Evolutionary conservation across 2,113 vertebrate species (phyloP), one percentile per base, ranked within the genome.

Genomic region (Gavia stellata): DNA sequence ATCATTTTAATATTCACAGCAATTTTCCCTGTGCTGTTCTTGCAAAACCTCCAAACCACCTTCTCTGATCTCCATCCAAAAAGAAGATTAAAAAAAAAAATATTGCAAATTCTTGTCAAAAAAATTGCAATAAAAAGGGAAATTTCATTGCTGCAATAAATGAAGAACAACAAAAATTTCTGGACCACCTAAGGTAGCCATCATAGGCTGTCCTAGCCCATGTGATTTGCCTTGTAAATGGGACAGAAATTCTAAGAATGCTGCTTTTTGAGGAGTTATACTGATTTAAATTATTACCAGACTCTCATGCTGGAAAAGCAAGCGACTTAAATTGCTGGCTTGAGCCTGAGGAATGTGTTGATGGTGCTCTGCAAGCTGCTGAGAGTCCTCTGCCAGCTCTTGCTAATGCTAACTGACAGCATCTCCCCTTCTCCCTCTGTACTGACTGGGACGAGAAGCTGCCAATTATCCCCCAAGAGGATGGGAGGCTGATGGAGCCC

Each of bases 151-250:
- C 92, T 58, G 44, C 55, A 80, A 25, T 92, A 94, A 92, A 78
- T 17, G n/a, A 89, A 82, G 66, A 92, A 87, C 66, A 97, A 70
- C 70, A 89, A 77, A 65, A 77, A 49, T 91, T 96, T 81, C 91
- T 67, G 58, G 61, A 81, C 74, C 85, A 61, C 45, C 93, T 93
- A 88, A 89, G 78, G 81, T 96, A 81, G 58, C 84, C 84, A 91
- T 86, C 81, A 33, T 91, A 50, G 47, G 65, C 62, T 92, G 40
- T 66, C 55, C 59, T 88, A 85, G 70, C 50, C 59, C 59, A 9
- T 78, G 61, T 78, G 67, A 96, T 97, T 97, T 96, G 91, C 94
- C 92, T 97, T 97, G 87, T 91, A 95, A 96, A 97, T 96, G 83
- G 81, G 79, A 82, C 58, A 89, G 84, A 72, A 83, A 91, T 89